phyloP scores from a whole-genome alignment of 2,797 vertebrate genomes.

The Falco columbarius region DNA sequence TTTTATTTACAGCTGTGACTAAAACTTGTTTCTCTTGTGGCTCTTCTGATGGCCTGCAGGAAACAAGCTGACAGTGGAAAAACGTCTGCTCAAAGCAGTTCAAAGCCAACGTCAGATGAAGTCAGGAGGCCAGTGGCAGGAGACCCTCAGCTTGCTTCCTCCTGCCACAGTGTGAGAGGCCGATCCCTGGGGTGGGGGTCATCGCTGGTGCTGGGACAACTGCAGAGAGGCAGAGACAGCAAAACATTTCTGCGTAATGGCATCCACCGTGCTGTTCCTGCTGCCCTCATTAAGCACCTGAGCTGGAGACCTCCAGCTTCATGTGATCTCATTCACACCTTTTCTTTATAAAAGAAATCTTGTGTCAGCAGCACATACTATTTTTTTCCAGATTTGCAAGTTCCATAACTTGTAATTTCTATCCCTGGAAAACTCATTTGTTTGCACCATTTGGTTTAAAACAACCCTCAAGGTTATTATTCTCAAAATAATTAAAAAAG shows the following conservation, averaged over 20 bases:
- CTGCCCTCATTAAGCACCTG: neutral
- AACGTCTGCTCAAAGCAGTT: neutral
- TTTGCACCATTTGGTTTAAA: neutral
- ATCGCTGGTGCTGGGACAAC: neutral
- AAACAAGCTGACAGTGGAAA: neutral
- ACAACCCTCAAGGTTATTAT: neutral
- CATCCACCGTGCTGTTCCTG: rapidly evolving
- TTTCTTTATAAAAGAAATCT: neutral
- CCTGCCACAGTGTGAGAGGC: no score
- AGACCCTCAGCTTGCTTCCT: neutral
- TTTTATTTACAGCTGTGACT: neutral
- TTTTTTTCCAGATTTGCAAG: neutral
- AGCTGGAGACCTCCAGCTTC: neutral
- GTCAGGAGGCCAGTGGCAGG: neutral
- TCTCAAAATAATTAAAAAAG: neutral
- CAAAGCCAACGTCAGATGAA: neutral
- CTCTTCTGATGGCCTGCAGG: neutral
- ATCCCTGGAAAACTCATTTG: neutral
- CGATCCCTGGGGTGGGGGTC: neutral
- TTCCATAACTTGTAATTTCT: neutral
- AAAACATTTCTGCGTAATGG: neutral
- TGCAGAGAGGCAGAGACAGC: neutral
- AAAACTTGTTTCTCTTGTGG: neutral
- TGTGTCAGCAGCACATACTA: neutral
- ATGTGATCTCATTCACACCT: neutral